These are phyloP conservation scores for Varanus salvator DNA, from an alignment of 2,113 vertebrate species.

Conservation along the genomic window DNA sequence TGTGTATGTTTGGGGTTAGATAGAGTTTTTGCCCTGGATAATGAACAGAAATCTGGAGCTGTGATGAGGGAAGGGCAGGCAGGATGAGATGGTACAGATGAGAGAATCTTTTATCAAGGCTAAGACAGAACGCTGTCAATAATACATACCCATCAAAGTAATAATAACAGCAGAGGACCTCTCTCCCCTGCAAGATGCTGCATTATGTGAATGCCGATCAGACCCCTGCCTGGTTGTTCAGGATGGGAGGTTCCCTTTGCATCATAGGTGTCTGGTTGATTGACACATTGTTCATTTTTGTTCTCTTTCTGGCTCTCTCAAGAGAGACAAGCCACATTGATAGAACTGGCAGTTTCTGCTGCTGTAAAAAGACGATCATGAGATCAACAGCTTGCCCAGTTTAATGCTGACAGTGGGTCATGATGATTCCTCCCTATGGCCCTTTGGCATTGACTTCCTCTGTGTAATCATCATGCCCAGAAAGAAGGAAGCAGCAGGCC, in stretches of 20 bases:
- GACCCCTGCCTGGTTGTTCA: constrained; percentile 55
- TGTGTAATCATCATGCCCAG: background rate
- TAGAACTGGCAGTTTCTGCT: constrained; percentile 35
- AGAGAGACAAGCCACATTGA: constrained; percentile 11
- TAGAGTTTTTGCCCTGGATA: constrained; percentile 55
- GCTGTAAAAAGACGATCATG: background rate
- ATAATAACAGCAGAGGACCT: constrained; percentile 67
- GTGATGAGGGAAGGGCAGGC: constrained; percentile 18
- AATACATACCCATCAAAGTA: constrained; percentile 47
- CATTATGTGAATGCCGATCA: constrained; percentile 64
- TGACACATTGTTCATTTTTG: constrained; percentile 57
- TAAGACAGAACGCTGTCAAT: constrained; percentile 61
- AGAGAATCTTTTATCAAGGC: constrained; percentile 54
- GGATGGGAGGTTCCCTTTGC: constrained; percentile 45
- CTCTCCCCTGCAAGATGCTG: constrained; percentile 58
- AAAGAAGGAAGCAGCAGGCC: background rate
- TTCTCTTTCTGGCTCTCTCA: constrained; percentile 6
- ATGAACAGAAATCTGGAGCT: constrained; percentile 34
- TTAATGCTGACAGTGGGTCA: constrained; percentile 16
- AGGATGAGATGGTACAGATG: constrained; percentile 23
- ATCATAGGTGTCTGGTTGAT: constrained; percentile 44
- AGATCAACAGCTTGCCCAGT: background rate
- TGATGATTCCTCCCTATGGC: fast-evolving
- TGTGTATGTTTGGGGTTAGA: constrained; percentile 6
- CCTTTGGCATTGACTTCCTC: constrained; percentile 5